These are phyloP conservation scores for Nothoprocta perdicaria DNA, from an alignment of 2,113 vertebrate species.

Conservation along the genomic window DNA sequence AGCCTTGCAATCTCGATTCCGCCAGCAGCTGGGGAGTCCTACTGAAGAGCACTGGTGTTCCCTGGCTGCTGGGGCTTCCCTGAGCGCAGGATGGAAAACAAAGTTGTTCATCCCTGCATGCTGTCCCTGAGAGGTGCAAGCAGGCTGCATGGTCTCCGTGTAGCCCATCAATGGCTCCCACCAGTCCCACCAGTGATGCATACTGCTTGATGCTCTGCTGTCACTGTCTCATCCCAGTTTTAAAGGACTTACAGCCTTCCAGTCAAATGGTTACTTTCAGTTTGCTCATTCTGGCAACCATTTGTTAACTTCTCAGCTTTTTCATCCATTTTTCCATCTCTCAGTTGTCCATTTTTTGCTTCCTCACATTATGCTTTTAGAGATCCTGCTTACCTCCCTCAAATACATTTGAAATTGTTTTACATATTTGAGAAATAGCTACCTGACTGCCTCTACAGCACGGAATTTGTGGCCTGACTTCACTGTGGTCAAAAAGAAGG, in stretches of 20 bases:
- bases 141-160: neutral
- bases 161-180: neutral
- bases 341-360: neutral
- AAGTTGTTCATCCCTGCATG: rapidly evolving
- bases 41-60: neutral
- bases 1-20: rapidly evolving
- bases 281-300: neutral
- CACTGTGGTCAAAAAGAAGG: neutral
- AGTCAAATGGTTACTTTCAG: neutral
- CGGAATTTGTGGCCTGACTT: neutral
- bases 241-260: neutral
- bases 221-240: neutral
- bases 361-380: neutral
- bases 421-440: neutral
- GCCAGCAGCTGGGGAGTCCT: rapidly evolving
- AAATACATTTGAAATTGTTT: neutral
- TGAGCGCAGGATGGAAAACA: neutral
- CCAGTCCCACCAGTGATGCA: neutral
- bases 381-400: neutral
- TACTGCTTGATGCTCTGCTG: neutral
- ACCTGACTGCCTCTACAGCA: neutral
- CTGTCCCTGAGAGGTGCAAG: neutral
- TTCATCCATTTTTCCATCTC: neutral
- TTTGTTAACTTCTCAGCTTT: neutral
- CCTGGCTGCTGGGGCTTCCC: neutral